Evolutionary conservation across 2,113 vertebrate species (phyloP).

Genomic region (Bungarus multicinctus): DNA sequence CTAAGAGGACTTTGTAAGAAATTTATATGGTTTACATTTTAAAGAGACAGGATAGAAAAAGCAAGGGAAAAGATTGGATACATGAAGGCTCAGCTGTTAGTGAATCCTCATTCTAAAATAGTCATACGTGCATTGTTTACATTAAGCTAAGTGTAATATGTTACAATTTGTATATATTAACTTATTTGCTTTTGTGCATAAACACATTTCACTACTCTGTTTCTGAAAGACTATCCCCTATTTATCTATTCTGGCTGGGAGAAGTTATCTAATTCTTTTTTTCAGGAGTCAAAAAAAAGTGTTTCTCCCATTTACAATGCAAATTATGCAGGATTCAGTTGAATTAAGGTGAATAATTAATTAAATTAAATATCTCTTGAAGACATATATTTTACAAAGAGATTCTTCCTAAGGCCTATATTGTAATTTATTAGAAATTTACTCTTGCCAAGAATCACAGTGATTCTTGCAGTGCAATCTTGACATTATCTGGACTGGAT

Average conservation of each 20-base stretch:
- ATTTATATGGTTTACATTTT: neutral
- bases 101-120: neutral
- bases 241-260: neutral
- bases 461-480: neutral
- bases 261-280: neutral
- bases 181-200: neutral
- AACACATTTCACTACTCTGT: neutral
- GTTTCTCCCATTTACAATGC: neutral
- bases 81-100: neutral
- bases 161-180: neutral
- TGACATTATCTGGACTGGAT: neutral
- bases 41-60: neutral
- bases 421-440: neutral
- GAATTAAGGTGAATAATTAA: neutral
- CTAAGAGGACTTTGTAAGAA: neutral
- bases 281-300: neutral
- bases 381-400: constrained; percentile 7
- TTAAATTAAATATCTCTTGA: neutral
- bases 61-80: neutral
- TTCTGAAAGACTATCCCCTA: neutral
- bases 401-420: neutral
- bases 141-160: neutral
- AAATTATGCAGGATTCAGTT: neutral
- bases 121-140: neutral
- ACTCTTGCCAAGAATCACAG: neutral